Base-by-base conservation (phyloP, 1,140 invertebrate genomes). In the Drosophila gunungcola region DNA sequence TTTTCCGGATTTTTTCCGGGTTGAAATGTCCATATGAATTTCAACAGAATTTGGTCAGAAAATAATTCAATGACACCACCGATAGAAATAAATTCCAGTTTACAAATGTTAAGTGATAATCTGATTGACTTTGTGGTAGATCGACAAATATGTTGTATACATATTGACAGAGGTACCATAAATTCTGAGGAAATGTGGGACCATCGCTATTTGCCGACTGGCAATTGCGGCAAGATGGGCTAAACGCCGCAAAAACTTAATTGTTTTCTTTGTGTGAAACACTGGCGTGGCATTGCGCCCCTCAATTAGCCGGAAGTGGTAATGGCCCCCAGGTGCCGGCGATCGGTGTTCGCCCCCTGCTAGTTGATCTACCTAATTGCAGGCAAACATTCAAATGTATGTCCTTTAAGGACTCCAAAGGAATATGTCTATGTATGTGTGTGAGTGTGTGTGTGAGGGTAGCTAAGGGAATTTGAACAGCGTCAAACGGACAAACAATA, bases 371-470 rank as follows among this genome's bases (percentile, higher is more conserved):
- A 68, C 38, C 46, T 65, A 68, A 68, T 68, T 68, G 64, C 61
- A 48, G 64, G 64, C 64, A 68, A 68, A 68, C 64, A 68, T 65
- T 68, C 64, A 43, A 68, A 68, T 46, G 64, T 65, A 68, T 46
- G 64, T 65, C 64, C 64, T 68, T 68, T 45, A 68, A 68, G 64
- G 64, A 68, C 41, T 38, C 61, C 64, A 57, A 6, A 6, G 60
- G 29, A 32, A 32, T 7, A 7, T 32, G 29, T 7, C 5, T 7
- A 7, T 48, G 25, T 4, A 3, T 13, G 36, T 36, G 64, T 41
- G 51, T 21, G 36, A 38, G n/a, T 16, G 61, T 27, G 39, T 10
- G 61, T 34, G 41, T 39, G 43, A 34, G 62, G 25, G 29, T 62
- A 52, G 64, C 16, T 51, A 32, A 11, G 64, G 64, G 64, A 68